Percentiles rank a stretch among this genome's conserved stretches.
Evolutionary conservation across 2,113 vertebrate genomes (phyloP).

Genomic region (Spilogale gracilis): DNA sequence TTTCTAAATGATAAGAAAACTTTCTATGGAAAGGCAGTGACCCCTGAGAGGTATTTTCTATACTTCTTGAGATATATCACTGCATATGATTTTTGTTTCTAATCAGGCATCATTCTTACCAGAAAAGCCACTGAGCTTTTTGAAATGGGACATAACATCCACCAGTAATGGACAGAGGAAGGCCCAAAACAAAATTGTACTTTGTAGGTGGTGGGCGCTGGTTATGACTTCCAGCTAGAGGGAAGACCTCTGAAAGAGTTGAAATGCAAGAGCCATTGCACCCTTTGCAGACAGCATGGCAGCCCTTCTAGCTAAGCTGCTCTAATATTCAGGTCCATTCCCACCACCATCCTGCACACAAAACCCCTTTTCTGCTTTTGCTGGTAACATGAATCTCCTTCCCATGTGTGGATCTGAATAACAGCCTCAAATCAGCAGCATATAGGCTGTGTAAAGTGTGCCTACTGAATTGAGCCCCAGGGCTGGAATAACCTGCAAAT

Average conservation of each 20-base stretch:
- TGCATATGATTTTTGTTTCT: not conserved
- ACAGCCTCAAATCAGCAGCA: not conserved
- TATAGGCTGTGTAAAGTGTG: not conserved
- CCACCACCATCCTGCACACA: not conserved
- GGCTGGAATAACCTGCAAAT: conserved; percentile 71
- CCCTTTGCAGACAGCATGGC: not conserved
- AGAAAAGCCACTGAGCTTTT: conserved; percentile 51
- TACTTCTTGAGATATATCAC: not conserved
- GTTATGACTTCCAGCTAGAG: conserved; percentile 43
- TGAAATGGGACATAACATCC: conserved; percentile 53
- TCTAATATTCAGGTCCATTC: not conserved
- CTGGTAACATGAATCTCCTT: not conserved
- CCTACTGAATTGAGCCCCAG: conserved; percentile 25
- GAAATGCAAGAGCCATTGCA: not conserved
- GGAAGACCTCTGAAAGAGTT: conserved; percentile 55
- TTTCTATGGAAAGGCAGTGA: not conserved
- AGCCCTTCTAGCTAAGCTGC: not conserved
- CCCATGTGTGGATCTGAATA: not conserved
- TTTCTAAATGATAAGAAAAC: not conserved
- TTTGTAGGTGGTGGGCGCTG: conserved; percentile 23
- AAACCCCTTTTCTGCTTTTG: conserved; percentile 57
- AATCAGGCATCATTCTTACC: not conserved
- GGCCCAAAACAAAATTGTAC: conserved; percentile 55
- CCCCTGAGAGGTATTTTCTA: not conserved
- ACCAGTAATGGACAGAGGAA: conserved; percentile 64